Base-by-base conservation (phyloP, 2,888 invertebrate species). In the Harpagoxenus sublaevis region DNA sequence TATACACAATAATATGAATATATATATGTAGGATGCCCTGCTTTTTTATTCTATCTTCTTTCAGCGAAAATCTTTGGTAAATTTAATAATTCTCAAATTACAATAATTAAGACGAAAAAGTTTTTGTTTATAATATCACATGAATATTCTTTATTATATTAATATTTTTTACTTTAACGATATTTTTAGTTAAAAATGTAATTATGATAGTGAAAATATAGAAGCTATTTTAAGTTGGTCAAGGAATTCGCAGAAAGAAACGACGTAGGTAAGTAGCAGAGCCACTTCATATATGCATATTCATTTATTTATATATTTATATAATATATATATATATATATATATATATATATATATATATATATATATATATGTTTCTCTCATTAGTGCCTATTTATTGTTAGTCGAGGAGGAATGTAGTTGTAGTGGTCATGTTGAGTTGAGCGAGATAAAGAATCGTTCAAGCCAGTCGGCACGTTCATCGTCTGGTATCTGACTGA, bases 401-500 rank as follows among this genome's bases (percentile, higher is more conserved):
- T 93, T 93, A 94, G 88, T 93, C 90, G 92, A 92, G 92, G 93
- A 94, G 94, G 93, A 94, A 94, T 94, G 94, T 94, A 93, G 92
- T 94, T 90, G 90, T 93, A 92, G 88, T 93, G 92, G 91, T 92
- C 92, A 91, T 89, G 87, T 91, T 89, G 74, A 86, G 88, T 92
- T 89, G 92, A 93, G 93, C 93, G 91, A 90, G 89, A 91, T 92
- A 88, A 89, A 90, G 90, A 90, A 92, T 90, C 90, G 89, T 92
- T 93, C 91, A 90, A 91, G 90, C 89, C 89, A 90, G 89, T 90
- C 91, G 91, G 90, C 91, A 90, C 91, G 89, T 92, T 92, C 89
- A 91, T 92, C 91, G 91, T 89, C 92, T 90, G 90, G 88, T 90
- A 88, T 89, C 84, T 83, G 84, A 87, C 73, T 87, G 88, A 89